Conservation (phyloP, 2,797 vertebrate genomes). For the Danionella dracula region DNA sequence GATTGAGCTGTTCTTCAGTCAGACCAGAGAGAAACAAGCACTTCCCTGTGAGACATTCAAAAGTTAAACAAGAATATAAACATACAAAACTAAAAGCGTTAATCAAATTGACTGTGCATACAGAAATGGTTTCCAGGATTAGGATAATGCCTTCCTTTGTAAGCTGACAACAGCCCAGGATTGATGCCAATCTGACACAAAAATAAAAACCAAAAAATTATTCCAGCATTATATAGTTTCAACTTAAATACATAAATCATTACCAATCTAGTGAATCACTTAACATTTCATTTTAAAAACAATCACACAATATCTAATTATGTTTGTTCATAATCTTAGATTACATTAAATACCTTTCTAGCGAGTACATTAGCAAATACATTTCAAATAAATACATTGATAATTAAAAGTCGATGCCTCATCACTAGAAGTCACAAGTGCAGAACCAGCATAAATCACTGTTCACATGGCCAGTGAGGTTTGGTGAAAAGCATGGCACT, state of each 20-base stretch:
- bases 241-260: no score
- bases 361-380: no score
- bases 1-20: slow-evolving; percentile 86
- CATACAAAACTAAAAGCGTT: no score
- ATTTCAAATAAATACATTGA: no score
- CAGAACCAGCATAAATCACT: no score
- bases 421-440: no score
- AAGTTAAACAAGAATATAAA: neutral
- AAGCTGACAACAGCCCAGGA: slow-evolving; percentile 93
- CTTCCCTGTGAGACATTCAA: slow-evolving; percentile 75
- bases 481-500: no score
- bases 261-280: no score
- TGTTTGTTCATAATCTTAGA: neutral
- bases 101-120: slow-evolving; percentile 56
- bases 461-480: no score
- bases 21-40: slow-evolving; percentile 93
- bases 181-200: slow-evolving; percentile 89
- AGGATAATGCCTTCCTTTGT: slow-evolving; percentile 96
- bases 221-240: no score
- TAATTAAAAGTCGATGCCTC: no score
- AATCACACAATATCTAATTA: neutral
- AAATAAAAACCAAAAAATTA: neutral
- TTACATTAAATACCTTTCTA: neutral
- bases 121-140: slow-evolving; percentile 99
- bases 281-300: no score